Conservation (phyloP, 1,140 invertebrate genomes). For the Delia radicum region DNA sequence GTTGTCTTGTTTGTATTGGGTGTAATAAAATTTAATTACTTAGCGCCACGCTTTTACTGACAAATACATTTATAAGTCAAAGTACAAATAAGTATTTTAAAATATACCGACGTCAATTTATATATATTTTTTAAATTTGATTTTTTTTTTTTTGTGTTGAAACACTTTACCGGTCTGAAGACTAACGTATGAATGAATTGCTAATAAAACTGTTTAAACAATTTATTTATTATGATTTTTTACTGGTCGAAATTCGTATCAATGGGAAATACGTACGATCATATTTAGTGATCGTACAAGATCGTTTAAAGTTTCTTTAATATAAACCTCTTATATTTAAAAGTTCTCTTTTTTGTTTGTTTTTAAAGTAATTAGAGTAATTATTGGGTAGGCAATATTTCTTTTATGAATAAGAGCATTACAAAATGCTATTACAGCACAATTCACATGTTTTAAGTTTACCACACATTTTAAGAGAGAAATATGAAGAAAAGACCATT, state of each 20-base stretch:
- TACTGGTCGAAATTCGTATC: neutral
- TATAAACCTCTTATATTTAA: no score
- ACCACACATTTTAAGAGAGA: no score
- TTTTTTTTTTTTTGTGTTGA: neutral
- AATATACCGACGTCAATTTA: neutral
- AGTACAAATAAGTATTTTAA: neutral
- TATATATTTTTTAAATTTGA: neutral
- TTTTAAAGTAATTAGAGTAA: no score
- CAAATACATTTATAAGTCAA: neutral
- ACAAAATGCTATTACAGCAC: no score
- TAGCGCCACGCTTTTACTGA: neutral
- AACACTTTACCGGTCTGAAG: neutral
- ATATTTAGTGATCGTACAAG: neutral
- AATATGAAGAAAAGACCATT: no score
- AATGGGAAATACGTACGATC: neutral
- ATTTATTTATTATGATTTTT: constrained; percentile 17
- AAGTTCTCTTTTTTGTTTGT: no score
- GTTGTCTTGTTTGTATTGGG: neutral
- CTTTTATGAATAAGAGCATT: neutral
- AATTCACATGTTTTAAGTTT: no score
- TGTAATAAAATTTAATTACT: constrained; percentile 11
- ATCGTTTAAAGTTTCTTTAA: neutral
- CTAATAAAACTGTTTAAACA: constrained; percentile 1
- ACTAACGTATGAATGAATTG: neutral
- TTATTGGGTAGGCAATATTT: no score